phyloP scores from a whole-genome alignment of 2,888 invertebrate genomes.

The Philhelius pedissequus region DNA sequence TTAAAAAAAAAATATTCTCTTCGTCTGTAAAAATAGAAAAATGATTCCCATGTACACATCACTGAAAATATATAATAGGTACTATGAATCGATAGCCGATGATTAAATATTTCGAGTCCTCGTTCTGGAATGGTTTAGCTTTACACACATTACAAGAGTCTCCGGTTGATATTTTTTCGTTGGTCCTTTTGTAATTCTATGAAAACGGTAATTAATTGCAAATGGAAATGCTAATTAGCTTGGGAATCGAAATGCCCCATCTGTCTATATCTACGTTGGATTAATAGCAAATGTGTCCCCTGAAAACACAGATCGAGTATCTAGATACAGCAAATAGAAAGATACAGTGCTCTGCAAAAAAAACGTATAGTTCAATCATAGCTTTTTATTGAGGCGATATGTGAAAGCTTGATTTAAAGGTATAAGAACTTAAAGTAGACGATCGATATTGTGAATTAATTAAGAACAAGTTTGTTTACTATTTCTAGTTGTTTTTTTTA shows the following conservation, averaged over 20 bases:
- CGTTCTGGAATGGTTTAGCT: background rate
- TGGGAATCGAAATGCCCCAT: slow-evolving; percentile 62
- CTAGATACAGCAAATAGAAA: background rate
- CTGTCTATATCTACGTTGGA: slow-evolving; percentile 39
- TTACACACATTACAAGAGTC: slow-evolving; percentile 14
- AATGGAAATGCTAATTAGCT: slow-evolving; percentile 62
- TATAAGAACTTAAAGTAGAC: too few relatives aligned
- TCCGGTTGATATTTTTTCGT: background rate
- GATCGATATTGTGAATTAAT: too few relatives aligned
- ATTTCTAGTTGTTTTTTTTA: too few relatives aligned
- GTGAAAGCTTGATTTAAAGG: too few relatives aligned
- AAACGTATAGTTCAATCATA: background rate
- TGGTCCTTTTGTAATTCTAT: slow-evolving; percentile 30
- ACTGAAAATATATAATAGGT: slow-evolving; percentile 1
- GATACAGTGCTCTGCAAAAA: background rate
- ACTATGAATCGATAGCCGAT: slow-evolving; percentile 29
- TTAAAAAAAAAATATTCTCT: background rate
- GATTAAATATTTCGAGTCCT: slow-evolving; percentile 31
- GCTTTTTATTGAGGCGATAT: too few relatives aligned
- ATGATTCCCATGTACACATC: background rate
- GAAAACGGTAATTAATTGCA: slow-evolving; percentile 62
- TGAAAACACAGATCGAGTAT: background rate
- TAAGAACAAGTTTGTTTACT: too few relatives aligned
- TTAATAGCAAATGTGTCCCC: slow-evolving; percentile 52
- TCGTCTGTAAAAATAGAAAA: background rate